Conservation (phyloP, 2,888 invertebrate species). For the Yponomeuta sedellus region DNA sequence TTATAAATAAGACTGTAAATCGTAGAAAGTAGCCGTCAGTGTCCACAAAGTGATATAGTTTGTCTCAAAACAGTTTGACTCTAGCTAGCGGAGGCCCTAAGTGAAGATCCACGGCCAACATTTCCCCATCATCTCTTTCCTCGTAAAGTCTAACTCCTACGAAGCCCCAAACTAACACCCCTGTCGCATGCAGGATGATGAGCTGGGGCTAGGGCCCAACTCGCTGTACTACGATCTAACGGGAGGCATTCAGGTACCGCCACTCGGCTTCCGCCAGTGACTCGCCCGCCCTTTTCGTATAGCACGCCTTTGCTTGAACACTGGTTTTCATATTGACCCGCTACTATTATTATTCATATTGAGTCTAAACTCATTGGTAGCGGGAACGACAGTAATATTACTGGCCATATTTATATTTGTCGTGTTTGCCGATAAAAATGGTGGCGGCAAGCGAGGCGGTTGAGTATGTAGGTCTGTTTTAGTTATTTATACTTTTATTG, state of each 20-base stretch:
- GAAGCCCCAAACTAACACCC: neutral
- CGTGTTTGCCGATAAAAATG: neutral
- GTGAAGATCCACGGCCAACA: neutral
- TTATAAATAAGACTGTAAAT: no score
- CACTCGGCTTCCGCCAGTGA: neutral
- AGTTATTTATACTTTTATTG: neutral
- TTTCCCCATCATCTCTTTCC: neutral
- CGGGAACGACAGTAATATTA: no score
- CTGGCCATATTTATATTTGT: neutral
- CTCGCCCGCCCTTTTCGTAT: neutral
- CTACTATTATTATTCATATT: no score
- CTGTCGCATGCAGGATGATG: constrained; percentile 58
- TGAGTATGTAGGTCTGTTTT: neutral
- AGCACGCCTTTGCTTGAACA: constrained; percentile 6
- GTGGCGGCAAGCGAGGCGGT: neutral
- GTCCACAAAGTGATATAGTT: no score
- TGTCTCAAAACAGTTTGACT: no score
- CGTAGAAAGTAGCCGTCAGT: no score
- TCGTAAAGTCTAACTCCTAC: neutral
- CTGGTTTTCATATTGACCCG: no score
- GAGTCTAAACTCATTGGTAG: no score
- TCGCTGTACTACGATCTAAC: constrained; percentile 75
- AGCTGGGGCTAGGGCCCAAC: constrained; percentile 72
- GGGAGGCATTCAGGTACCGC: constrained; percentile 74
- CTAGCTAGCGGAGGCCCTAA: no score